phyloP scores from a whole-genome alignment of 2,113 vertebrate species.

The Chloropsis hardwickii region DNA sequence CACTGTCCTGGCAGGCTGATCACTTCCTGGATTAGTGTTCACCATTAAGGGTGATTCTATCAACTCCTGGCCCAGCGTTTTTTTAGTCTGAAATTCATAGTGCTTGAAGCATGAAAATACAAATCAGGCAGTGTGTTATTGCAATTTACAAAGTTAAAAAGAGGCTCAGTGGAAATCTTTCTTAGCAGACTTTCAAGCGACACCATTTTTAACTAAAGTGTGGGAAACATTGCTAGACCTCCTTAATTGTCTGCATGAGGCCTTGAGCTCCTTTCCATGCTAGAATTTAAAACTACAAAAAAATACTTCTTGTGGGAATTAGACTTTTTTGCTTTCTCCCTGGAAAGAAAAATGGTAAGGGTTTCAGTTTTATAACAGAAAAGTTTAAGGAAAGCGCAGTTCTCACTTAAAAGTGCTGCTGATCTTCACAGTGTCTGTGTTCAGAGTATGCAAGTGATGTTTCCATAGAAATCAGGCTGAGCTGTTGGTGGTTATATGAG shows the following conservation, averaged over 20 bases:
- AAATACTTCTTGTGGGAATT: not conserved
- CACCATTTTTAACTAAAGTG: not conserved
- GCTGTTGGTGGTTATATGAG: not conserved
- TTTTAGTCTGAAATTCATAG: not conserved
- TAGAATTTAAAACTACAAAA: not conserved
- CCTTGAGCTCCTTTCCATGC: not conserved
- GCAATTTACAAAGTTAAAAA: not conserved
- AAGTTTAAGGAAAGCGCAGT: not conserved
- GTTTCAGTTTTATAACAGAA: not conserved
- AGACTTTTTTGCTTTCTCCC: not conserved
- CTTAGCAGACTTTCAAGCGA: not conserved
- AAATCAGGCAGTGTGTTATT: not conserved
- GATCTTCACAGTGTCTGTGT: not conserved
- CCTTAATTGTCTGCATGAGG: not conserved
- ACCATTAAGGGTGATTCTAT: not conserved
- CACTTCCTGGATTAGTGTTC: not conserved
- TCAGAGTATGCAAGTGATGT: not conserved
- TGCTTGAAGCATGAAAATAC: not conserved
- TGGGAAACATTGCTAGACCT: not conserved
- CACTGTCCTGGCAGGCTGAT: not conserved
- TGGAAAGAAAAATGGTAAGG: not conserved
- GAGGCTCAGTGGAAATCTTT: not conserved
- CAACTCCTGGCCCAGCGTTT: not conserved
- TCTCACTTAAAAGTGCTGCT: not conserved
- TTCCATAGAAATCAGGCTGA: not conserved